Conservation (phyloP, 1,140 invertebrate genomes). For the Globodera ellingtonae region DNA sequence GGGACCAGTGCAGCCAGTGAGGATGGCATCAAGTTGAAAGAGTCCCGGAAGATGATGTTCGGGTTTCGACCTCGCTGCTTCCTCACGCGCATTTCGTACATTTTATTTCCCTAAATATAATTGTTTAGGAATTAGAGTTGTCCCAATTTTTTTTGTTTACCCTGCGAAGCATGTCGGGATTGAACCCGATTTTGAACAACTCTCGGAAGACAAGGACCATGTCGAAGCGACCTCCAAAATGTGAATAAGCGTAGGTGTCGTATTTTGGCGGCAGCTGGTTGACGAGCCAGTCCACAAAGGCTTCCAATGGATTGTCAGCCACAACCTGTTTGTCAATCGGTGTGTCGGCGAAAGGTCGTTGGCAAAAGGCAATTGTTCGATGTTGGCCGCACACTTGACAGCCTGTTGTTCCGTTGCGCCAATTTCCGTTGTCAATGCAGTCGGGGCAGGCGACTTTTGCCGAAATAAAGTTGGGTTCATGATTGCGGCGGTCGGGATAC, state of each 20-base stretch:
- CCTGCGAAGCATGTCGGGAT: neutral
- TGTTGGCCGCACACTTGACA: neutral
- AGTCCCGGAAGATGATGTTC: constrained; percentile 12
- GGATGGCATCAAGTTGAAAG: constrained; percentile 18
- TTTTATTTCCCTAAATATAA: neutral
- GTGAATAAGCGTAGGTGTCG: neutral
- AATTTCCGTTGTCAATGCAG: neutral
- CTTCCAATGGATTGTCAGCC: neutral
- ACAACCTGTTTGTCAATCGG: neutral
- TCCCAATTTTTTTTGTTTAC: neutral
- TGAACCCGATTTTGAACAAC: neutral
- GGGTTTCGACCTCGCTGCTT: neutral
- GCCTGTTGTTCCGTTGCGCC: too few relatives aligned
- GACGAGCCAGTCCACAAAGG: neutral
- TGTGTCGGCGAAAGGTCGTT: neutral
- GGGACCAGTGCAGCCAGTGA: constrained; percentile 16
- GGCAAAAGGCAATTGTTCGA: neutral
- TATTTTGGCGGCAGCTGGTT: neutral
- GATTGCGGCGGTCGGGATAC: neutral
- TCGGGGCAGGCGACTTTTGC: neutral
- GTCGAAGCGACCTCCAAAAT: constrained; percentile 10
- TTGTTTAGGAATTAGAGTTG: too few relatives aligned
- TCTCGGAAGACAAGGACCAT: constrained; percentile 9
- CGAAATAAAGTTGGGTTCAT: constrained; percentile 3
- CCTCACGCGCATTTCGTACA: neutral